phyloP scores from a whole-genome alignment of 2,113 vertebrate genomes.

The Halichoeres trimaculatus region DNA sequence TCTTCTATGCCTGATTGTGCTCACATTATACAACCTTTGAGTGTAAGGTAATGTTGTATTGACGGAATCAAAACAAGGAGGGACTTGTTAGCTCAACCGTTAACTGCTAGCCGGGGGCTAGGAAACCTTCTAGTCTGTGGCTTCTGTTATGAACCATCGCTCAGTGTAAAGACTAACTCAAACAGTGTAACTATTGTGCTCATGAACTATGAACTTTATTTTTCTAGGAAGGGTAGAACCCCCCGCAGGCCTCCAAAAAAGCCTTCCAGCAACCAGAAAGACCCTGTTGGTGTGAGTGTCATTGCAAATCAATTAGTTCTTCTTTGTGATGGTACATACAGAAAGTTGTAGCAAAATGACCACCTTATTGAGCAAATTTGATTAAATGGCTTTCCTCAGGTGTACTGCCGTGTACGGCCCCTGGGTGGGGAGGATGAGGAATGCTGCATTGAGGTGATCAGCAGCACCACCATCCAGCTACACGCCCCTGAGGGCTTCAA shows the following conservation, averaged over 20 bases:
- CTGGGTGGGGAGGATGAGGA: slow-evolving; percentile 85
- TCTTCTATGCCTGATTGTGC: fast-evolving
- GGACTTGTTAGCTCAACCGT: background rate
- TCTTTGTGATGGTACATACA: background rate
- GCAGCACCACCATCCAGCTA: slow-evolving; percentile 88
- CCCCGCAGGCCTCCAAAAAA: slow-evolving; percentile 83
- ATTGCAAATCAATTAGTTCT: background rate
- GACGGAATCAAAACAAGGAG: background rate
- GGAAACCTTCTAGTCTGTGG: background rate
- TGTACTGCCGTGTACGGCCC: slow-evolving; percentile 93
- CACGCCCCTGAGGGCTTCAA: slow-evolving; percentile 91
- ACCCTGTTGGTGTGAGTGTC: slow-evolving; percentile 87
- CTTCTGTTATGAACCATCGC: background rate
- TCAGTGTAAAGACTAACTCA: background rate
- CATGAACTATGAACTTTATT: background rate
- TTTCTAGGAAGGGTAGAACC: slow-evolving; percentile 78
- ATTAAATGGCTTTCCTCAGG: slow-evolving; percentile 69
- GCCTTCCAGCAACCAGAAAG: slow-evolving; percentile 80
- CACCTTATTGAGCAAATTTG: background rate
- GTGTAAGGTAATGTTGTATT: background rate
- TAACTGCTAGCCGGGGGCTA: slow-evolving; percentile 33
- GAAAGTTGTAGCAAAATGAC: background rate
- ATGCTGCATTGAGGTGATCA: slow-evolving; percentile 94
- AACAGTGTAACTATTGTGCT: background rate
- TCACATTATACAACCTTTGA: background rate